Base-by-base conservation (phyloP, 1,140 invertebrate species). In the Atopsyche davidsoni region DNA sequence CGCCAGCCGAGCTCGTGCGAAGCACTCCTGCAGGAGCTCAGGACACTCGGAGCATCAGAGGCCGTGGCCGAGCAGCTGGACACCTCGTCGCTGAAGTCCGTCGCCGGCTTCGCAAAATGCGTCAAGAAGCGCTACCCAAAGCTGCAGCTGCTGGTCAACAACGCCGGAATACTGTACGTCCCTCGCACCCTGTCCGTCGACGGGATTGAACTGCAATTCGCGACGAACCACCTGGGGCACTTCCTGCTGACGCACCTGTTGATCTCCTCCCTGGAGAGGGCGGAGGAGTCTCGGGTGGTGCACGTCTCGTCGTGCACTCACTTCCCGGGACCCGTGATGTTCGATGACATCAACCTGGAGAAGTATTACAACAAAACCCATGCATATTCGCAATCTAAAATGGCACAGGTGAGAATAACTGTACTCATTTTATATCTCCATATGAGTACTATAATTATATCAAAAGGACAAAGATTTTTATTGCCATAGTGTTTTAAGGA, bases 241-340 rank as follows among this genome's bases (percentile, higher is more conserved):
- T 79, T 79, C 56, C 60, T 79, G 3, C 59, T 80, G 6, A 79
- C 76, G 13, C 42, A 51, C 18, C 58, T 81, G 2, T 55, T 82
- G 3, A 58, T 90, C 49, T 82, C 85, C 2, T 59, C 77, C 49
- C 55, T 89, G 16, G 74, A 78, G 48, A 70, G 74, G 13, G 75
- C 75, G 13, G 75, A 76, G 2, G 50, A 63, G 28, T 69, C 83
- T 14, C 73, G 89, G 59, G 77, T 93, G 18, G 75, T 93, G 1
- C 89, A 90, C 67, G 81, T 92, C 1, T 81, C 86, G 0, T 92
- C 88, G 0, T 78, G 79, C 59, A 82, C 82, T 17, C 82, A 90
- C 66, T 61, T 78, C 10, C 68, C 75, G 28, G 74, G 77, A 14
- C 60, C 70, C 13, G 79, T 86, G 11, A 73, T 86, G 61, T 81